Evolutionary conservation across 2,888 invertebrate species (phyloP), one percentile per base, ranked within the genome.

Genomic region (Melieria crassipennis): DNA sequence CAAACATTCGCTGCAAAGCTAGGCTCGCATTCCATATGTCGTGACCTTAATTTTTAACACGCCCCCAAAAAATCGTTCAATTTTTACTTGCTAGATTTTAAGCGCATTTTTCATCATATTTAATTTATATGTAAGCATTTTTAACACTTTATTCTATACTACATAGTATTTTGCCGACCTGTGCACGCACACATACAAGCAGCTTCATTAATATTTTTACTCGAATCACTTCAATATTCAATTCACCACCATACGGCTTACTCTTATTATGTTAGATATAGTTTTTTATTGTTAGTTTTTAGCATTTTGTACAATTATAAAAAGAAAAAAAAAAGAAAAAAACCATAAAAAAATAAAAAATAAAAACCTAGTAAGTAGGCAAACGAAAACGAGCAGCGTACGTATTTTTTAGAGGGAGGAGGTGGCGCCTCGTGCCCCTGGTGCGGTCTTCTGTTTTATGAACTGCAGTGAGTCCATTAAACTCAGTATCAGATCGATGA

Each of bases 401-500:
- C 48, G 45, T 50, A 0, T 16, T 56, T 65, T 57, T 42, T 45
- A n/a, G 30, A 30, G 30, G 30, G 30, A 30, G 30, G 30, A 30
- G 30, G 3, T 30, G 30, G 30, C 30, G 2, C 30, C 30, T 30
- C 30, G 30, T 30, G 30, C 30, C 30, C 30, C 6, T 16, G 71
- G 50, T 9, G 72, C 72, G 56, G 70, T 65, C 65, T 74, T 75
- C 30, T 72, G 71, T 63, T 69, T 72, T 16, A 77, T 73, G 50
- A 75, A 65, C 56, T 75, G 78, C 10, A 81, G 58, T 1, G 73
- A 77, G 3, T 78, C 79, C 16, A 80, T 75, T 57, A 80, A 75
- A 10, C 76, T 77, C 30, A 78, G 62, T 64, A 80, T 76, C 3
- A 81, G 71, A 9, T 80, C 77, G 16, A 79, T 63, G 56, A 81